Conservation (phyloP, 2,888 invertebrate genomes). For the Limnephilus auricula region DNA sequence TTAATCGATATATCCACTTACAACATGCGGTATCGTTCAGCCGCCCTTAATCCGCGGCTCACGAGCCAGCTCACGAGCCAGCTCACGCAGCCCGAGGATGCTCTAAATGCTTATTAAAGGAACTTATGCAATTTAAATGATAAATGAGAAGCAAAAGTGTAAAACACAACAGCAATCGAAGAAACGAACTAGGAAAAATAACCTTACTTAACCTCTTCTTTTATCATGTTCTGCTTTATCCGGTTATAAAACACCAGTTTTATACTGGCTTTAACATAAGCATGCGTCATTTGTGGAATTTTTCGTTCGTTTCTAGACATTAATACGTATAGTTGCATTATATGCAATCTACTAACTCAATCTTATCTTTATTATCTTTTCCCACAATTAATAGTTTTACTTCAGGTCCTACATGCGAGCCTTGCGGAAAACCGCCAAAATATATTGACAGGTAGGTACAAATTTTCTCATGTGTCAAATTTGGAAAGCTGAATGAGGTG, state of each 20-base stretch:
- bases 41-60: not conserved
- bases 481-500: not conserved
- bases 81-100: not conserved
- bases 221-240: too few relatives aligned
- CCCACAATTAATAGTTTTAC: not conserved
- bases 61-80: not conserved
- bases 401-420: not conserved
- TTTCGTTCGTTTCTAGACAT: not conserved
- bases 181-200: too few relatives aligned
- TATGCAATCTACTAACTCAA: not conserved
- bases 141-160: not conserved
- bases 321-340: not conserved
- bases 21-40: not conserved
- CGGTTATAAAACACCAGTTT: too few relatives aligned
- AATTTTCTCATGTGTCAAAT: not conserved
- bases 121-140: not conserved
- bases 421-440: not conserved
- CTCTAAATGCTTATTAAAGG: not conserved
- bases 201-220: too few relatives aligned
- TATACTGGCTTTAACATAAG: too few relatives aligned
- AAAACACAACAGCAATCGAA: too few relatives aligned
- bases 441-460: not conserved
- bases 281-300: too few relatives aligned
- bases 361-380: too few relatives aligned
- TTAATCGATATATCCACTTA: conserved; percentile 30